Evolutionary conservation across 2,888 invertebrate species (phyloP), one percentile per base, ranked within the genome.

Genomic region (Troides helena): DNA sequence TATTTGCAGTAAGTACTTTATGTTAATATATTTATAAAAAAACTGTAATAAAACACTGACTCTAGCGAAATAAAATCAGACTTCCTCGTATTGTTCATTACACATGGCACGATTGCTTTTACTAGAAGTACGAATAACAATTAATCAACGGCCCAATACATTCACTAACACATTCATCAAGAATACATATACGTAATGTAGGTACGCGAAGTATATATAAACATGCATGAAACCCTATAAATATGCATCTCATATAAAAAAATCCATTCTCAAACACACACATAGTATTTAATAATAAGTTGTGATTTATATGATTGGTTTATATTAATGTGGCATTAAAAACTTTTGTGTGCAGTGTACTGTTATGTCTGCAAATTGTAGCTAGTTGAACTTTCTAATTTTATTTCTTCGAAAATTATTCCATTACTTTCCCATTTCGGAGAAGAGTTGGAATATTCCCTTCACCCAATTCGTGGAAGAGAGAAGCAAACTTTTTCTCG

Each of bases 81-180:
- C 70, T 70, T 63, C 59, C 30, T 18, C 46, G 62, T 57, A 61
- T 25, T 62, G 58, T 62, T 62, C 43, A 6, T 63, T 46, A 68
- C 68, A 60, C 21, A 67, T 70, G 70, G 70, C 70, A 70, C 66
- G 17, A 64, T 68, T 60, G 59, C 1, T 64, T 39, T 67, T 60
- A 66, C 46, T 66, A 65, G 17, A 30, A 30, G n/a, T 43, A 62
- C 39, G 58, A 46, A 14, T 57, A 59, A 30, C 25, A 59, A 23
- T 21, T 21, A 53, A 57, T 21, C 7, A 57, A 57, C 57, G 57
- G 57, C 18, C 21, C 57, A 12, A 21, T 21, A 21, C 21, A 57
- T 18, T 18, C 57, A 57, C 18, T 50, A 63, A 63, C 25, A 18
- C 53, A 50, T 8, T 63, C 46, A 25, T 23, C 10, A 23, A 46